Evolutionary conservation across 2,888 invertebrate species (phyloP), one percentile per base, ranked within the genome.

Genomic region (Quadroppia sp.): DNA sequence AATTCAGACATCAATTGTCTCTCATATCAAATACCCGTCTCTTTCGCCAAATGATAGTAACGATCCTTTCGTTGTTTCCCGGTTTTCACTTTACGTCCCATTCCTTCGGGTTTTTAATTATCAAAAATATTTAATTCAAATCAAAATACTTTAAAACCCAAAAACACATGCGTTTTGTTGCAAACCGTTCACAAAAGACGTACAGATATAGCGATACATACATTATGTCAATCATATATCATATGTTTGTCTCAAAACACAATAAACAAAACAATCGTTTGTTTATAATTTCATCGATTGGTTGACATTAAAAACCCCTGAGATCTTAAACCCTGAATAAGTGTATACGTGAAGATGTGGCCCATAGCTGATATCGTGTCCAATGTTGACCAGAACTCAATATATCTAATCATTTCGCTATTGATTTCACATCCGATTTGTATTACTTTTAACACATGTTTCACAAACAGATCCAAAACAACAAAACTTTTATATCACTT

Each of bases 21-120:
- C n/a, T n/a, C n/a, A n/a, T n/a, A 50, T 73, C 11, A 64, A 64
- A 40, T 85, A 94, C 95, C 98, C 80, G 96, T 94, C 86, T 99
- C 98, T 84, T 99, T 99, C 13, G 99, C 98, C 80, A 99, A 86
- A 81, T 95, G 92, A 84, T 99, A 99, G 84, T 92, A 99, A 86
- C 94, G 98, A 88, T 99, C 99, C 84, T 91, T 92, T 69, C 99
- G 89, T 82, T 96, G 92, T 85, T 98, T 99, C 87, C 98, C 99
- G 83, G 92, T 87, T 89, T 98, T 98, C 15, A 88, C 85, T 83
- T 98, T 99, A 83, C 93, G 93, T 71, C 93, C 94, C 95, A 96
- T 96, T 74, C 9, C 7, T 59, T 15, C 4, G 6, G 9, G 9
- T 9, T 36, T 36, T 36, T 36, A 36, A 9, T 36, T 36, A 36